A percentile compares a stretch with the other conserved stretches of the same genome.
These are phyloP conservation scores for Palythoa grandis DNA, from an alignment of 92 coral and sea anemone species.

Conservation along the genomic window DNA sequence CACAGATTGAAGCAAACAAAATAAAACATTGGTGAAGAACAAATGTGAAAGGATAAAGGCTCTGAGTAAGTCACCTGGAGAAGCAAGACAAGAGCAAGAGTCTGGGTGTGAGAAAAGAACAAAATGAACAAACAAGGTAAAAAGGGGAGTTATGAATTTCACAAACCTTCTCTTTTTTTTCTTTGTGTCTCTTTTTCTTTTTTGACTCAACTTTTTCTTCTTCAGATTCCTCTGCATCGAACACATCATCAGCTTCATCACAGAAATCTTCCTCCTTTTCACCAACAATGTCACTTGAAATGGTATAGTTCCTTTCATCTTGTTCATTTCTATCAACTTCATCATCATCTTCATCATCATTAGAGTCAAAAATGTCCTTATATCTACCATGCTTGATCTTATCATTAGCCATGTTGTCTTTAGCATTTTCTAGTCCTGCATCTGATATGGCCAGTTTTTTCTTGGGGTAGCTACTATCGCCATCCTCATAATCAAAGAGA, in stretches of 20 bases:
- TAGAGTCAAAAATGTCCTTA: slow-evolving; percentile 75
- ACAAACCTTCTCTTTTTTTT: slow-evolving; percentile 25
- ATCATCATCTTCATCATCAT: slow-evolving; percentile 63
- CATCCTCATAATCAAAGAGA: neutral
- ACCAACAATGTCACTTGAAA: neutral
- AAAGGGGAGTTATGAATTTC: too few species aligned
- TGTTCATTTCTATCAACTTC: slow-evolving; percentile 31
- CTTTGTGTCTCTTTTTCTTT: neutral
- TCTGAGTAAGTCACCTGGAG: too few species aligned
- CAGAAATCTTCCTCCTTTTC: neutral
- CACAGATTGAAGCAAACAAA: too few species aligned
- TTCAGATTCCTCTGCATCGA: slow-evolving; percentile 62
- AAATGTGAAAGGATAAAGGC: too few species aligned
- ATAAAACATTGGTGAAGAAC: too few species aligned
- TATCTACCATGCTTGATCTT: slow-evolving; percentile 6
- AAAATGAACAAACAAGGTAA: too few species aligned
- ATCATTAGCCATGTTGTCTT: neutral
- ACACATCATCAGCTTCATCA: slow-evolving; percentile 39
- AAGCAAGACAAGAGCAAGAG: too few species aligned
- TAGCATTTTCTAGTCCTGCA: neutral
- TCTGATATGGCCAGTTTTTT: neutral
- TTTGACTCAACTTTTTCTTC: slow-evolving; percentile 11
- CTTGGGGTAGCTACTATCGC: neutral
- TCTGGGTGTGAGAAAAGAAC: too few species aligned
- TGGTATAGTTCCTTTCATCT: neutral